Base-by-base conservation (phyloP, 2,888 invertebrate genomes). In the Xestobium rufovillosum region DNA sequence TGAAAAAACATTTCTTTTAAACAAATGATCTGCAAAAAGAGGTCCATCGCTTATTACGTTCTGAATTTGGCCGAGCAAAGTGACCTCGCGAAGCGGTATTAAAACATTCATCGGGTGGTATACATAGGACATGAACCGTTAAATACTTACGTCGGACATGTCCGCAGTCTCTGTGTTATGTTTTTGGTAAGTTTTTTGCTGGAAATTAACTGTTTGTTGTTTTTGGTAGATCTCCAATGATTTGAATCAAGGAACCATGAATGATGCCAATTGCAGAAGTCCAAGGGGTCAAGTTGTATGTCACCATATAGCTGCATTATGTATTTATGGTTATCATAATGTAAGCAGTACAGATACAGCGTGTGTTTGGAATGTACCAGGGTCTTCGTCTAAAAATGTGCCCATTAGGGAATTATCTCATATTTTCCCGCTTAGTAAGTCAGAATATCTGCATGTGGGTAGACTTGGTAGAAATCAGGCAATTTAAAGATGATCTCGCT, bases 331-430 rank as follows among this genome's bases (percentile, higher is more conserved):
- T 2, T 34, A 38, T 16, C 9, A 41, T 26, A 26, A 43, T 23
- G 13, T 41, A 8, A 29, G 19, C 17, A 25, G 19, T 1, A 43
- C 41, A 1, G 43, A 41, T 29, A 26, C 26, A 30, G 25, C 16
- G 19, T 43, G 43, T 34, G 8, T 26, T 3, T 43, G 43, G 43
- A 35, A 31, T 37, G 30, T 19, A 10, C 41, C 37, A 27, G 32
- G 29, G 14, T 11, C 17, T 30, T 4, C 15, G 8, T 4, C 12
- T 31, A 28, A 26, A 9, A 10, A 6, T 12, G 30, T 27, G 15
- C 25, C 11, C n/a, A 11, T 34, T 15, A 15, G 2, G n/a, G 1
- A 14, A 2, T n/a, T 28, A 8, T 30, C 6, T 6, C n/a, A 27
- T n/a, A 27, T 27, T 10, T 27, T 10, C 11, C 28, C 28, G 10